Evolutionary conservation across 2,797 vertebrate genomes (phyloP), one percentile per base, ranked within the genome.

Genomic region (Ctenochaetus hawaiiensis): DNA sequence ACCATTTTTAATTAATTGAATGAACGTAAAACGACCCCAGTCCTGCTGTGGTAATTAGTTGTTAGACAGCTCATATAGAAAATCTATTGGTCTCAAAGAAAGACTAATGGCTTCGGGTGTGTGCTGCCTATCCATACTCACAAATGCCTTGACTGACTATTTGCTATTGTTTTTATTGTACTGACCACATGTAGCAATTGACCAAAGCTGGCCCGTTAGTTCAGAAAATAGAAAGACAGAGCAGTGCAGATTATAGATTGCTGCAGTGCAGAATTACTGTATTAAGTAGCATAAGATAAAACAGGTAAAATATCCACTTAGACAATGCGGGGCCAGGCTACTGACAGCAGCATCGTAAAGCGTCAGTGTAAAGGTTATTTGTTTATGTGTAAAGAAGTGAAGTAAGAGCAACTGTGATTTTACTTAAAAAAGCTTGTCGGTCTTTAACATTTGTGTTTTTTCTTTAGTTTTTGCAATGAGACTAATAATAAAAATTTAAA

Each of bases 1-100:
- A 76, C 58, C 49, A 60, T 43, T 80, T 83, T 86, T 72, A 85
- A 84, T 85, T 82, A 87, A 87, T 60, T 67, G 65, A 51, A 45
- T 74, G 47, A 82, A 83, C 81, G 70, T 75, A 20, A 86, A 89
- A 65, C 57, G 75, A 89, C 80, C 82, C 30, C 26, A 10, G 54
- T 62, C 64, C 63, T 61, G 66, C 75, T 78, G 80, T 52, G 81
- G 81, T 87, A 87, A 87, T 86, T 81, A 30, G 26, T 30, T 30
- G 26, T 30, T 30, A 30, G 26, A 30, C 26, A 80, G 65, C 49
- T 76, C 41, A 67, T 58, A 87, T 49, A 71, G 64, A 81, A 85
- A 81, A 86, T 77, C 61, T 72, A 80, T 72, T 77, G 76, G 44
- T 63, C 81, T 72, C 41, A 72, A 69, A 83, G 57, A 82, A 58